Evolutionary conservation across 2,888 invertebrate genomes (phyloP), one percentile per base, ranked within the genome.

Genomic region (Conus canariensis): DNA sequence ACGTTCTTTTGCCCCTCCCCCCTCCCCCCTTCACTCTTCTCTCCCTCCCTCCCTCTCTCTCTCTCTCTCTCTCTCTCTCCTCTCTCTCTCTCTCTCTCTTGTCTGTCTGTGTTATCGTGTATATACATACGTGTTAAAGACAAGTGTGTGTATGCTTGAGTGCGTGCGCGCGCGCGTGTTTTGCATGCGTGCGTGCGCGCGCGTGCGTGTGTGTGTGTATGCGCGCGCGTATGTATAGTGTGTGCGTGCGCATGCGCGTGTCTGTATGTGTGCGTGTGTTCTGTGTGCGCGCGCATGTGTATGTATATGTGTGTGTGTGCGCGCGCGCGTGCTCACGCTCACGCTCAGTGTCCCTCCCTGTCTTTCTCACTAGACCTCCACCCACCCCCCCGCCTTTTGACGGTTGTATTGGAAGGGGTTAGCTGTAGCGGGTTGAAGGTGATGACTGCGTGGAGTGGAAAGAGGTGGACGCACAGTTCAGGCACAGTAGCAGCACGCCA

Each of bases 1-100:
- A n/a, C 25, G 8, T 12, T 60, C 82, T 85, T 88, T 45, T 90
- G 87, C 56, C 85, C 25, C n/a, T 74, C 74, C 10, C n/a, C 25
- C n/a, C n/a, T 10, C 25, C n/a, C n/a, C n/a, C 10, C 25, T 74
- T 59, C 60, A 10, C 60, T 70, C 58, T 70, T n/a, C 85, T 80
- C 30, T 30, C 59, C 59, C 82, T 60, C 60, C 56, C 30, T 30
- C 59, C 9, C 80, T 45, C 58, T 64, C 45, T 56, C 59, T 56
- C 82, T n/a, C 85, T 59, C 56, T 22, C 25, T 58, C 58, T n/a
- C 74, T 56, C 60, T 58, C 74, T 67, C 74, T 59, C 58, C 74
- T 59, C 58, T 12, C 80, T 58, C 56, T 56, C 85, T 7, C 22
- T 45, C 67, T 56, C 56, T 8, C 80, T 85, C n/a, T 59, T 0